Base-by-base conservation (phyloP, 2,113 vertebrate genomes). In the Petrocephalus microphthalmus region DNA sequence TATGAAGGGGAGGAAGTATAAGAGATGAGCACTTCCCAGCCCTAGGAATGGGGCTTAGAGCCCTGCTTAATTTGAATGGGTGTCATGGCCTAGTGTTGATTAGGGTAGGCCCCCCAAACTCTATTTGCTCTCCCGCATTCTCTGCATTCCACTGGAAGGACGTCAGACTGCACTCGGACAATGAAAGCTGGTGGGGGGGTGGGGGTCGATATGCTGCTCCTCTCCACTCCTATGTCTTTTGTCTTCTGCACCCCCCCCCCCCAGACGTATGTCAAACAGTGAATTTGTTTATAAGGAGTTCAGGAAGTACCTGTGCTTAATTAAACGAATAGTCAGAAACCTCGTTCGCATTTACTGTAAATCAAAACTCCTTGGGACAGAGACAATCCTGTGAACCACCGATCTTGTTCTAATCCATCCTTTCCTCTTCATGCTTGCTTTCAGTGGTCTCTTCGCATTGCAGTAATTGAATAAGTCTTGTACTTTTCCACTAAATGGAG, bases 131-230 rank as follows among this genome's bases (percentile, higher is more conserved):
- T 88, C 89, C 67, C 22, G 20, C 91, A 92, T 93, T 92, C 92
- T 64, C 37, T 5, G 64, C 13, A 93, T 93, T 92, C 91, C 89
- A 92, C 88, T 78, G 84, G 87, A 88, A 91, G 89, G 88, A 93
- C 87, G 91, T 93, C 90, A 91, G 90, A 88, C 88, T 84, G 57
- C 89, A 22, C 82, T 85, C 52, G 52, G 49, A 74, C 74, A 6
- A 87, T 81, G 71, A 89, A 90, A 82, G 89, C 85, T 53, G n/a
- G 22, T 60, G 83, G n/a, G 22, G 25, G 54, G 51, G 49, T 22
- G 19, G 45, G 37, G 33, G 5, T 25, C 3, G 3, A 13, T 25
- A 25, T 6, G n/a, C 56, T 45, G 82, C 25, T 84, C 51, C 15
- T 53, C 64, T 74, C 20, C 29, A 37, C 17, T 25, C 85, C 4